Base-by-base conservation (phyloP, 2,888 invertebrate species). In the Dolichopus griseipennis region DNA sequence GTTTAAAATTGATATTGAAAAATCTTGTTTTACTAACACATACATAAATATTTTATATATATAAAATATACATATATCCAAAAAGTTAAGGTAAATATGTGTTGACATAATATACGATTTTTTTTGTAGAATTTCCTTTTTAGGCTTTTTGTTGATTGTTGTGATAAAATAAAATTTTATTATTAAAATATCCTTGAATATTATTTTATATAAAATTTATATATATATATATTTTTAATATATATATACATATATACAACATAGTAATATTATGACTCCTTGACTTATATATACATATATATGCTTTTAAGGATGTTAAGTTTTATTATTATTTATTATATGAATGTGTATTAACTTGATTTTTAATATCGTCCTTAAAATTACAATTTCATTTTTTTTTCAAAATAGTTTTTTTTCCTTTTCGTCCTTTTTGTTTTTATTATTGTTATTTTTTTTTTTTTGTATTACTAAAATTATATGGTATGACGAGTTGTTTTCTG, bases 141-240 rank as follows among this genome's bases (percentile, higher is more conserved):
- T 10, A n/a, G n/a, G n/a, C n/a, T n/a, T 18, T 52, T 52, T 52
- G 52, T 52, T 52, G n/a, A 12, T 52, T n/a, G 52, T 52, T 52
- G 15, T 52, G 52, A 52, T 4, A 52, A n/a, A 52, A 52, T 52
- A 52, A 52, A 52, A n/a, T 52, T 52, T 52, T 52, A 52, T 52
- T 52, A 52, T n/a, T 12, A 15, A 52, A 52, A 52, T 52, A 52
- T 52, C 52, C 52, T 52, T 52, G 52, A 52, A 52, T 52, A 52
- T 41, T 41, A 15, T 12, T 52, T 4, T 52, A 52, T 52, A 52
- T 18, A 12, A 27, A 52, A 6, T 18, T 9, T 52, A 15, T 1
- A 18, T 52, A 52, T 18, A 52, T 52, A 18, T 18, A 2, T 18
- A 12, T 18, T 6, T 6, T n/a, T n/a, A n/a, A n/a, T n/a, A n/a